phyloP scores from a whole-genome alignment of 2,888 invertebrate species.

The Thalpophila matura region DNA sequence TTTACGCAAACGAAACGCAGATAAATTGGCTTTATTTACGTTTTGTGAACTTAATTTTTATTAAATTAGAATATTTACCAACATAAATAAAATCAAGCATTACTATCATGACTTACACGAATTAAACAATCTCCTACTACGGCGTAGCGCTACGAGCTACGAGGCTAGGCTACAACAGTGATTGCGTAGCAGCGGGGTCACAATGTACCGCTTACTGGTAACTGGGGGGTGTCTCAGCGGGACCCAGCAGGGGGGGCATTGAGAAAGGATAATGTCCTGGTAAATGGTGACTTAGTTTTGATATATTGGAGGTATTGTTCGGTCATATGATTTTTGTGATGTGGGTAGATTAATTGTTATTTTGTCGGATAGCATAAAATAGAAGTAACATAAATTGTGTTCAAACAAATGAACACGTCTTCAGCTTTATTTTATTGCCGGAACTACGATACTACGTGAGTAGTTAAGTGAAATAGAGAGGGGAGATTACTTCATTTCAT shows the following conservation, averaged over 20 bases:
- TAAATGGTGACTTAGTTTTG: constrained; percentile 46
- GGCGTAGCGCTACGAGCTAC: constrained; percentile 49
- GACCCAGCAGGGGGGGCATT: constrained; percentile 32
- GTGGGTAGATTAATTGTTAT: constrained; percentile 9
- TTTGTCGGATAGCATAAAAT: too few relatives aligned
- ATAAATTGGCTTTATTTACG: not conserved
- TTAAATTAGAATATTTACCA: not conserved
- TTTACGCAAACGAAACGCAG: too few relatives aligned
- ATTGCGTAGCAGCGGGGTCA: constrained; percentile 54
- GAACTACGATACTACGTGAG: too few relatives aligned
- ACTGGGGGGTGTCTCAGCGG: not conserved
- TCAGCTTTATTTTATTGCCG: too few relatives aligned
- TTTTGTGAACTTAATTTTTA: not conserved
- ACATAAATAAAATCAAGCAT: constrained; percentile 26
- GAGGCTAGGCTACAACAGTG: constrained; percentile 24
- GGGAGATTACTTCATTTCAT: too few relatives aligned
- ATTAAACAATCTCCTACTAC: constrained; percentile 25
- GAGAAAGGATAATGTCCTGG: constrained; percentile 42
- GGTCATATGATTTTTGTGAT: constrained; percentile 21
- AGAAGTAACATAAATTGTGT: too few relatives aligned
- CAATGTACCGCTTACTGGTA: constrained; percentile 37
- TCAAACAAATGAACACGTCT: too few relatives aligned
- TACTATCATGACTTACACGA: constrained; percentile 6
- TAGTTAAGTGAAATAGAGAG: too few relatives aligned
- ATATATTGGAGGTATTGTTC: constrained; percentile 36